Percentiles rank a stretch among this genome's conserved stretches.
Evolutionary conservation across 2,888 invertebrate genomes (phyloP).

Genomic region (Agriopis marginaria): DNA sequence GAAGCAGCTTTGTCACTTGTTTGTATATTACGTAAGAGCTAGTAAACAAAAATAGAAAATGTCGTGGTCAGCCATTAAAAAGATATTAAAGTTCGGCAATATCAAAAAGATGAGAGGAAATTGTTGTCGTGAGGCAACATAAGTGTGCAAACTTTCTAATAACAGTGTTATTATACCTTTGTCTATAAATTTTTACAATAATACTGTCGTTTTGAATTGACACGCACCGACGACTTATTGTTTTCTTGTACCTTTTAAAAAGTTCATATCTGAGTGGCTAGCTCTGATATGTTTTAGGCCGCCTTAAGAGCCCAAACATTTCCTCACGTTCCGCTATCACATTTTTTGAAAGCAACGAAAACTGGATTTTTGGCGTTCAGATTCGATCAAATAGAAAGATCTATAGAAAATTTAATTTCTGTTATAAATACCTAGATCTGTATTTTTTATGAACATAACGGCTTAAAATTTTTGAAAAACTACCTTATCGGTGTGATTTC

Average conservation of each 20-base stretch:
- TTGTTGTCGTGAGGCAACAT: conserved; percentile 38
- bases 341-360: too few species aligned
- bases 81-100: conserved; percentile 55
- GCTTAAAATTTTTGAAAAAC: too few species aligned
- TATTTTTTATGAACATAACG: too few species aligned
- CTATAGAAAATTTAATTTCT: too few species aligned
- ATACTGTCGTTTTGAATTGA: not conserved
- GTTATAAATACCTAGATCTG: too few species aligned
- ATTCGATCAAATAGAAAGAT: too few species aligned
- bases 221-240: not conserved
- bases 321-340: too few species aligned
- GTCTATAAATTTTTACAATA: conserved; percentile 8
- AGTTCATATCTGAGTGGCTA: too few species aligned
- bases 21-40: conserved; percentile 22
- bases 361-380: too few species aligned
- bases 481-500: too few species aligned
- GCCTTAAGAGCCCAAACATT: too few species aligned
- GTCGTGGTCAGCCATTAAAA: conserved; percentile 55
- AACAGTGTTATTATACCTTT: conserved; percentile 8
- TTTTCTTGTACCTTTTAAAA: not conserved
- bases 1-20: not conserved
- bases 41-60: conserved; percentile 27
- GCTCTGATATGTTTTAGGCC: too few species aligned
- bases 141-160: conserved; percentile 21
- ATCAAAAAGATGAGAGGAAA: conserved; percentile 37